A percentile compares a stretch with the other conserved stretches of the same genome.
These are phyloP conservation scores for Arenaria interpres DNA, from an alignment of 2,113 vertebrate species.

Conservation along the genomic window DNA sequence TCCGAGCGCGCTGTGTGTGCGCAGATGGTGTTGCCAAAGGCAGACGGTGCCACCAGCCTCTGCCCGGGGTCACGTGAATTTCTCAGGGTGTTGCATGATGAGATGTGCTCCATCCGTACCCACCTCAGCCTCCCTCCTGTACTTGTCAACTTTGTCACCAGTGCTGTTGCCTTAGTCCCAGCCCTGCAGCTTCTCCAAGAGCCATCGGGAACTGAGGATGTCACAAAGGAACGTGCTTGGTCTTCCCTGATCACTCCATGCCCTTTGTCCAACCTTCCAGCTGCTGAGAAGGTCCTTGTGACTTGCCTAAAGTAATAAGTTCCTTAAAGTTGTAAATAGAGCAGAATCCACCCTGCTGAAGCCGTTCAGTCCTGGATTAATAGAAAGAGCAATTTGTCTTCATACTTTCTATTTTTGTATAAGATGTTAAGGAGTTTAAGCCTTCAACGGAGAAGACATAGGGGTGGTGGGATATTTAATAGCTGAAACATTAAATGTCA, in stretches of 20 bases:
- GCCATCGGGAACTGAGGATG: neutral
- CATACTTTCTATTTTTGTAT: neutral
- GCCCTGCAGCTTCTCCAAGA: neutral
- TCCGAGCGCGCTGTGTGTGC: fast-evolving
- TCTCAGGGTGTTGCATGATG: neutral
- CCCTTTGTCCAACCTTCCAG: neutral
- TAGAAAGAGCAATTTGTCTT: neutral
- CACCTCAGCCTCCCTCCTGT: neutral
- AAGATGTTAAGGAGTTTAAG: slow-evolving; percentile 19
- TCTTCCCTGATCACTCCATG: neutral
- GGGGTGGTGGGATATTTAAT: neutral
- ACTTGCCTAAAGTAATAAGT: neutral
- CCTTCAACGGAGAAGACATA: neutral
- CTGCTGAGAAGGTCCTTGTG: neutral
- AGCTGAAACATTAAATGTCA: neutral
- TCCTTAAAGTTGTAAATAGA: neutral
- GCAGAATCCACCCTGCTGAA: neutral
- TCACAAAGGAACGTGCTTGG: neutral
- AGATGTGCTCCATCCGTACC: neutral
- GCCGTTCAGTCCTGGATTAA: neutral
- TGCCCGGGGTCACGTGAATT: neutral
- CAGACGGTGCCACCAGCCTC: neutral
- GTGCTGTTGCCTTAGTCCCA: neutral
- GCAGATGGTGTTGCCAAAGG: neutral
- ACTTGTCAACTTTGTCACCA: neutral